A percentile compares a stretch with the other conserved stretches of the same genome.
Conservation (phyloP, 2,797 vertebrate genomes). For the Mycteria americana region DNA sequence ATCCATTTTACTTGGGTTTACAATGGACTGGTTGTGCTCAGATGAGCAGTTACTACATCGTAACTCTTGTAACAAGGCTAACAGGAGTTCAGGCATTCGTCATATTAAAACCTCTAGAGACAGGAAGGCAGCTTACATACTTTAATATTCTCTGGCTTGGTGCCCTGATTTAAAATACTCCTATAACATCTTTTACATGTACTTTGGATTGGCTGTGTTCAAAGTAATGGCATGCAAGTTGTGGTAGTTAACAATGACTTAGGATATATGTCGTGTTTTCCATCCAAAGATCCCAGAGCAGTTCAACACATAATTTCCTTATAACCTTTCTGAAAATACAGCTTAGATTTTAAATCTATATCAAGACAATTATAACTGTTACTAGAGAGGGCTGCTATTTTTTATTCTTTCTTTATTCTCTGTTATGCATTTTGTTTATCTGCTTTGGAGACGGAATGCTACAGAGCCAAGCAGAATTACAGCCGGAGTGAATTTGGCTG, state of each 20-base stretch:
- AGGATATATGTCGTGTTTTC: neutral
- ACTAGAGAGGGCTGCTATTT: neutral
- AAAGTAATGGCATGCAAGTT: neutral
- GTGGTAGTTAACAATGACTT: neutral
- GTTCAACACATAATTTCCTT: neutral
- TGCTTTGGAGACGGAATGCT: neutral
- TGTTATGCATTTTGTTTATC: neutral
- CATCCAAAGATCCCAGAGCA: neutral
- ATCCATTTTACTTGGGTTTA: neutral
- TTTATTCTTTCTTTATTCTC: neutral
- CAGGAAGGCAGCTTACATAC: neutral
- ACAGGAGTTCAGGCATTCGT: neutral
- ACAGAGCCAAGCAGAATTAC: neutral
- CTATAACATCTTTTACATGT: neutral
- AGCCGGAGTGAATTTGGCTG: neutral
- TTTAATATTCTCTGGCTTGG: conserved; percentile 30
- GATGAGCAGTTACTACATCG: neutral
- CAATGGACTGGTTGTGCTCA: neutral
- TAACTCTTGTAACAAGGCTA: conserved; percentile 25
- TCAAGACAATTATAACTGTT: neutral
- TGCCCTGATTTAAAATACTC: neutral
- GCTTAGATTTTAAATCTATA: neutral
- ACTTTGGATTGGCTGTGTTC: neutral
- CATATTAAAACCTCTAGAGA: conserved; percentile 1
- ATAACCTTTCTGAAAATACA: neutral